Conservation (phyloP, 2,888 invertebrate genomes). For the Microchrysa polita region DNA sequence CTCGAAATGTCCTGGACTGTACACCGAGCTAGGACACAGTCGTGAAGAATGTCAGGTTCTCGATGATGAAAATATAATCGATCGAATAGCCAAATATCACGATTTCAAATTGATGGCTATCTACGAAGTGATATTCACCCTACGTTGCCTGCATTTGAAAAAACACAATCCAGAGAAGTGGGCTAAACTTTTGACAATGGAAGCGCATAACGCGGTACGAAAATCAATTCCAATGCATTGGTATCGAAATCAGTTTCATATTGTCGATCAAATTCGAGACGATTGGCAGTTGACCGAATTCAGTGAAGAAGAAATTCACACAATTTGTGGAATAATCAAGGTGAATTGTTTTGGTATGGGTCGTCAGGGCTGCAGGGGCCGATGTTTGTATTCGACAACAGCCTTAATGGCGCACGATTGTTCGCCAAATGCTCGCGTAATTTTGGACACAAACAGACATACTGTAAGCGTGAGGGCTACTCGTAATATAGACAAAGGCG, state of each 20-base stretch:
- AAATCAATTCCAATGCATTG: constrained; percentile 71
- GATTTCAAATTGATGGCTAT: constrained; percentile 56
- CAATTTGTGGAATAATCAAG: constrained; percentile 79
- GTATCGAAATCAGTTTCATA: constrained; percentile 72
- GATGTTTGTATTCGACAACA: constrained; percentile 76
- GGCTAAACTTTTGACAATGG: constrained; percentile 70
- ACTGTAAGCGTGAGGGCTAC: constrained; percentile 74
- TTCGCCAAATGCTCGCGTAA: constrained; percentile 77
- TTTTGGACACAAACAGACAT: constrained; percentile 70
- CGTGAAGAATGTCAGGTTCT: constrained; percentile 70
- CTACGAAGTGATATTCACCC: constrained; percentile 61
- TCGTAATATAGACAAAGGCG: constrained; percentile 67
- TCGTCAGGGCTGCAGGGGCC: constrained; percentile 71
- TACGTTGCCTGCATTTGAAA: constrained; percentile 73
- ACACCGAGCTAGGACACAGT: constrained; percentile 69
- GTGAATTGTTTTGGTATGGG: constrained; percentile 71
- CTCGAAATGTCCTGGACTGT: constrained; percentile 67
- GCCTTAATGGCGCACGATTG: constrained; percentile 80
- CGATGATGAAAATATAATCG: constrained; percentile 61
- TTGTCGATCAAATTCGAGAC: constrained; percentile 70
- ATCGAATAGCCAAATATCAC: constrained; percentile 54
- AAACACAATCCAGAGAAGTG: constrained; percentile 68
- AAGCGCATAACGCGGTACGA: constrained; percentile 70
- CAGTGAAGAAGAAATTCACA: constrained; percentile 73
- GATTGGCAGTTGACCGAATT: constrained; percentile 70